Conservation (phyloP, 2,797 vertebrate genomes). For the Tiaroga cobitis region DNA sequence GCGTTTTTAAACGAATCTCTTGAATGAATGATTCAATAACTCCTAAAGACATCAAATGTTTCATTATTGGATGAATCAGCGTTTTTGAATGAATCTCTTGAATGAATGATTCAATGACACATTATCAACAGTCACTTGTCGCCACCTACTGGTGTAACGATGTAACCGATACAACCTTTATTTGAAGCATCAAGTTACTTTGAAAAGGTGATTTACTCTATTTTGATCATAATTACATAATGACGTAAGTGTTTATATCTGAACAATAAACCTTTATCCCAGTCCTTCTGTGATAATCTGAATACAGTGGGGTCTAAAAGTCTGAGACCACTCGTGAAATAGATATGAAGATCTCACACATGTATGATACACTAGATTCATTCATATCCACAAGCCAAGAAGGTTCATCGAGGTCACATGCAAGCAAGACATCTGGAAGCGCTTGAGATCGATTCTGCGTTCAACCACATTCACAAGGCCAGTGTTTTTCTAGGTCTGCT, state of each 20-base stretch:
- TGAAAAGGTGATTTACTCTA: neutral
- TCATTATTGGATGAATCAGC: neutral
- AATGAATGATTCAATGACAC: too few species aligned
- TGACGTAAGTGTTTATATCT: neutral
- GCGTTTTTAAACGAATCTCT: too few species aligned
- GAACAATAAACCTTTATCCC: neutral
- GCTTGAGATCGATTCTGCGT: conserved; percentile 45
- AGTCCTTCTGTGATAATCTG: neutral
- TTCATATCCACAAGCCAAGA: neutral
- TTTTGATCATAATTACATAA: too few species aligned
- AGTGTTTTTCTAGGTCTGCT: conserved; percentile 43
- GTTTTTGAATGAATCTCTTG: neutral
- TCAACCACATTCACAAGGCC: conserved; percentile 26
- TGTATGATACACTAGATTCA: neutral
- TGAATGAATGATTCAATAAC: too few species aligned
- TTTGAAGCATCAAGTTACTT: neutral
- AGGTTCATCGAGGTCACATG: conserved; percentile 54
- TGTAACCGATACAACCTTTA: too few species aligned
- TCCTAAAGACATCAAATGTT: neutral
- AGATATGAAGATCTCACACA: neutral
- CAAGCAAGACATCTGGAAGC: conserved; percentile 67
- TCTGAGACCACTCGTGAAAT: neutral
- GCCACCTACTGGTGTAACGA: too few species aligned
- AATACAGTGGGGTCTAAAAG: neutral
- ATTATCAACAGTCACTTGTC: too few species aligned